Conservation (phyloP, 2,797 vertebrate species). For the Xyrichtys novacula region DNA sequence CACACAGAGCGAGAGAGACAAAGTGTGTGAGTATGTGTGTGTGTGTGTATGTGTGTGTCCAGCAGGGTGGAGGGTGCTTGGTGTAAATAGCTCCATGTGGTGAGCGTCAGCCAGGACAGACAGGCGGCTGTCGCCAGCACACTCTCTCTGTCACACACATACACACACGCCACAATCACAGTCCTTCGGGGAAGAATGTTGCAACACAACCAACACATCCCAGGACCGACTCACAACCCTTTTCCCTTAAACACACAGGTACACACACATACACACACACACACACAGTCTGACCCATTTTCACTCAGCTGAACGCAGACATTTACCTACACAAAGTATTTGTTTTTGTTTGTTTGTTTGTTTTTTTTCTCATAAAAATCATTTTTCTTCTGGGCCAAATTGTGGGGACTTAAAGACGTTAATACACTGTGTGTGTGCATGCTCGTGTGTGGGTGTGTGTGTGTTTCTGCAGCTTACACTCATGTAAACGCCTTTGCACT, state of each 20-base stretch:
- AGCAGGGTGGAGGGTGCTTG: conserved; percentile 62
- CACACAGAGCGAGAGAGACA: conserved; percentile 44
- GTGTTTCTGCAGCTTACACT: background rate
- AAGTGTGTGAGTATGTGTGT: conserved; percentile 10
- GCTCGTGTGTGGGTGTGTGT: background rate
- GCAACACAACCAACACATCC: conserved; percentile 54
- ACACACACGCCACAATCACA: conserved; percentile 55
- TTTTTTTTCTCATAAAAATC: background rate
- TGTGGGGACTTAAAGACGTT: conserved; percentile 6
- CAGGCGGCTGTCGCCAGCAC: conserved; percentile 75
- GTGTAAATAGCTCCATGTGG: conserved; percentile 82
- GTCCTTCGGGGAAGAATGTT: conserved; percentile 63
- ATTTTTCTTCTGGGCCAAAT: background rate
- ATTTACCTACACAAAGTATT: background rate
- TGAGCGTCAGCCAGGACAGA: conserved; percentile 76
- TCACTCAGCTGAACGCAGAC: conserved; percentile 11
- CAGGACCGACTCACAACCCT: conserved; percentile 51
- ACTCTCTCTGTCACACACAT: conserved; percentile 50
- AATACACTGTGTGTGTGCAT: conserved; percentile 5
- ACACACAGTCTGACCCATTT: conserved; percentile 26
- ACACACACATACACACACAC: conserved; percentile 16
- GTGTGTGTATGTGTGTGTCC: conserved; percentile 57
- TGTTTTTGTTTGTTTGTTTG: background rate
- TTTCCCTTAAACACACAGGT: conserved; percentile 48
- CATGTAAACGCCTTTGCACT: background rate